phyloP scores from a whole-genome alignment of 2,797 vertebrate species.

The Sebastiscus albofasciatus region DNA sequence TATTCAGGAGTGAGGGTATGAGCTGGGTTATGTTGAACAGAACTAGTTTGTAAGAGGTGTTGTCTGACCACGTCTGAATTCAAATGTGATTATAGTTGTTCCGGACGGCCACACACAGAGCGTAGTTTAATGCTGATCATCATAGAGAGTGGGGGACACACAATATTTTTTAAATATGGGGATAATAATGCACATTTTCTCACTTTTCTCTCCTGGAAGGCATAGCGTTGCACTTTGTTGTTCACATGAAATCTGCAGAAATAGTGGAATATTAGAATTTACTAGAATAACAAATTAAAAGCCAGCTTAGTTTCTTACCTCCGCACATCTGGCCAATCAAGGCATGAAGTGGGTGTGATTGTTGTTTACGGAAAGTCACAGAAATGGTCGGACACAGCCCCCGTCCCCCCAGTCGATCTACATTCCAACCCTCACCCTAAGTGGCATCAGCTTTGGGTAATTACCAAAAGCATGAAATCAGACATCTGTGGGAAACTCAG shows the following conservation, averaged over 20 bases:
- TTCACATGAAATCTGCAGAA: background rate
- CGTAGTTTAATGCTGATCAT: background rate
- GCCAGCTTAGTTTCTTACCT: background rate
- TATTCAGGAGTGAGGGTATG: background rate
- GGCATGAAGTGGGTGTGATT: background rate
- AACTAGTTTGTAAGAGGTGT: background rate
- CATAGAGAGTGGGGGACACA: background rate
- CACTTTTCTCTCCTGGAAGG: background rate
- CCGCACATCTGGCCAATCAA: background rate
- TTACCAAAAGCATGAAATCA: slow-evolving; percentile 1
- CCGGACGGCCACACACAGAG: background rate
- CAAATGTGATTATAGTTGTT: background rate
- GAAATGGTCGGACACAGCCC: background rate
- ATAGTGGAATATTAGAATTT: background rate
- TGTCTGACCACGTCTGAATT: background rate
- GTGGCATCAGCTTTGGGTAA: background rate
- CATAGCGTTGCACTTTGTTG: background rate
- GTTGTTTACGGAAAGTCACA: background rate
- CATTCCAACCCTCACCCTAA: background rate
- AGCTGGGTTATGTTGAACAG: too few species aligned
- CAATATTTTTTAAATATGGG: background rate
- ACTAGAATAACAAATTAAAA: background rate
- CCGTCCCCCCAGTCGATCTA: fast-evolving
- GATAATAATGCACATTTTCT: background rate
- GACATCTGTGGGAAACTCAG: background rate